These are phyloP conservation scores for Ostrea edulis DNA, from an alignment of 1,140 invertebrate species.

Conservation along the genomic window DNA sequence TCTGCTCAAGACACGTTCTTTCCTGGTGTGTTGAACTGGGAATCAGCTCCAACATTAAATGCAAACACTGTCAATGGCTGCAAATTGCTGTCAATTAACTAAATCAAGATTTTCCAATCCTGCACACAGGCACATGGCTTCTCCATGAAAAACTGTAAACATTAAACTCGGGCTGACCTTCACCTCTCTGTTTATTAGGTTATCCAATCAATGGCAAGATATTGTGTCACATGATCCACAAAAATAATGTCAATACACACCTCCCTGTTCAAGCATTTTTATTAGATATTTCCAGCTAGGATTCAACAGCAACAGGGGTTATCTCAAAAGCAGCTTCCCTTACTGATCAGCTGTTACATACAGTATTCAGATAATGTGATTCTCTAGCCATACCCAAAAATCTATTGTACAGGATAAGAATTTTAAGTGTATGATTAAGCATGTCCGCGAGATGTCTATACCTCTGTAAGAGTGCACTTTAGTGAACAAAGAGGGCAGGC, in stretches of 20 bases:
- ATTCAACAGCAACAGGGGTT: not conserved
- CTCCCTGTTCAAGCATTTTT: not conserved
- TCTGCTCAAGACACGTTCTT: not conserved
- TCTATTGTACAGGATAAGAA: not conserved
- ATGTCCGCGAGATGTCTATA: not conserved
- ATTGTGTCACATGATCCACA: not conserved
- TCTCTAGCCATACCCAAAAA: not conserved
- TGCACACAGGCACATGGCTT: constrained; percentile 24
- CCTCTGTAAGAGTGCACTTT: not conserved
- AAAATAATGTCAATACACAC: constrained; percentile 37
- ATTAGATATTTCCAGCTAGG: not conserved
- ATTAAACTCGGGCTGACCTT: not conserved
- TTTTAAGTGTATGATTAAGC: not conserved
- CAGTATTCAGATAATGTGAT: not conserved
- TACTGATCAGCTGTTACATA: not conserved
- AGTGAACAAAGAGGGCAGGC: not conserved
- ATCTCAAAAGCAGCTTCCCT: constrained; percentile 1
- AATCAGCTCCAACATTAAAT: not conserved
- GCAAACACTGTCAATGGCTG: constrained; percentile 2
- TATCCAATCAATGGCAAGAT: constrained; percentile 17
- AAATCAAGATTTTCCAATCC: not conserved
- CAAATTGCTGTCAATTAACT: not conserved
- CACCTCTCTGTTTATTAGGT: not conserved
- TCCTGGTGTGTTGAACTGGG: too few relatives aligned
- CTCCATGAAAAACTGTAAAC: constrained; percentile 35